Base-by-base conservation (phyloP, 2,888 invertebrate genomes). In the Fragum fragum region DNA sequence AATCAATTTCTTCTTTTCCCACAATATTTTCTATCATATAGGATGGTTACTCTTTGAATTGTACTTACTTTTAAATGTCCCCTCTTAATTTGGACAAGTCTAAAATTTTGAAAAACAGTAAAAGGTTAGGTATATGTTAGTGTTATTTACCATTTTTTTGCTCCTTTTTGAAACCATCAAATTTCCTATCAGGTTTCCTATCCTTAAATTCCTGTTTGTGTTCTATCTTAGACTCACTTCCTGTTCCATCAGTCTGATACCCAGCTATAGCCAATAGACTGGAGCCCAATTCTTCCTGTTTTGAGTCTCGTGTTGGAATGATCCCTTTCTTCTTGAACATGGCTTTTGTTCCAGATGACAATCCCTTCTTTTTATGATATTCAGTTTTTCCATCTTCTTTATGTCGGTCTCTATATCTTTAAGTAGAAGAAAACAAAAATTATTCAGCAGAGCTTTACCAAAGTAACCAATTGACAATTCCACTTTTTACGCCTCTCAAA, bases 181-280 rank as follows among this genome's bases (percentile, higher is more conserved):
- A 21, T 26, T 66, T 66, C 66, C 3, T 9, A 32, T n/a, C 32
- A 14, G 36, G 23, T 26, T 66, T 66, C 66, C 3, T 66, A 7
- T 66, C 66, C 66, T 7, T 42, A 14, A 18, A 66, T 66, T n/a
- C 66, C 26, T 66, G 36, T n/a, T 47, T 47, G 3, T 47, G 5
- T n/a, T 47, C 47, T 18, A 14, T 47, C 47, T 18, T n/a, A 3
- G n/a, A 5, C 14, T 66, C 66, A 66, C 42, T 66, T 66, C 66
- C 66, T 66, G 66, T 42, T n/a, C 66, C 26, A n/a, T 42, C 66
- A 36, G 42, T 42, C 36, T 42, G 32, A 23, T 66, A 66, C 14
- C 66, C 66, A 66, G 66, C 66, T 36, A 66, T 66, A 23, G 39
- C 28, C 3, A 66, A 39, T 66, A 66, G 26, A 66, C 42, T 66